phyloP scores from a whole-genome alignment of 2,888 invertebrate species.

The Lithophane ornitopus region DNA sequence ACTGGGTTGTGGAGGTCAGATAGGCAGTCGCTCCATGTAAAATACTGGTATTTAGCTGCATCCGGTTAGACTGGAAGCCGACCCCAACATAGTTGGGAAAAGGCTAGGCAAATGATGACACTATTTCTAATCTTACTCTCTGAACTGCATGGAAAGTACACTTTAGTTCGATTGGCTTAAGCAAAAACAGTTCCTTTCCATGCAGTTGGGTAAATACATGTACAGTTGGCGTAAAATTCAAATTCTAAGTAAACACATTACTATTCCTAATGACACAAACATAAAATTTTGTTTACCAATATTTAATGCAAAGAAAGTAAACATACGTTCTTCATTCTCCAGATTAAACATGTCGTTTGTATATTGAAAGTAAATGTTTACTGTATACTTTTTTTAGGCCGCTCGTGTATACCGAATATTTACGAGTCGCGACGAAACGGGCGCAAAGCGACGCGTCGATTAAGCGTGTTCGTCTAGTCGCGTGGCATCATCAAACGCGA shows the following conservation, averaged over 20 bases:
- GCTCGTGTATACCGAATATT: slow-evolving; percentile 68
- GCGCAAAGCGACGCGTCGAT: slow-evolving; percentile 68
- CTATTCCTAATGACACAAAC: slow-evolving; percentile 52
- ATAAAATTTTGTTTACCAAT: slow-evolving; percentile 62
- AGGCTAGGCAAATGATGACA: too few species aligned
- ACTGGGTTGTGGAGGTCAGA: too few species aligned
- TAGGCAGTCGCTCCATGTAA: too few species aligned
- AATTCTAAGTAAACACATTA: slow-evolving; percentile 51
- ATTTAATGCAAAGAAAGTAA: slow-evolving; percentile 63
- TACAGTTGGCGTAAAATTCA: slow-evolving; percentile 25
- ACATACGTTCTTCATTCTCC: slow-evolving; percentile 69
- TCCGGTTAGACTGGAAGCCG: too few species aligned
- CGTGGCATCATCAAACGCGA: slow-evolving; percentile 46
- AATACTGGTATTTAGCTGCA: too few species aligned
- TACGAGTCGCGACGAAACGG: slow-evolving; percentile 60
- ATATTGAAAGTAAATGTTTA: slow-evolving; percentile 78
- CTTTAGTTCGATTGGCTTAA: too few species aligned
- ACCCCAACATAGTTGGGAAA: too few species aligned
- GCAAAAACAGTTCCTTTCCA: neutral
- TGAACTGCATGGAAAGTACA: too few species aligned
- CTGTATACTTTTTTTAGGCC: slow-evolving; percentile 69
- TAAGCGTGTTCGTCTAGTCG: slow-evolving; percentile 53
- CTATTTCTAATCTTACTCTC: neutral
- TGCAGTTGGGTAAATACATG: neutral
- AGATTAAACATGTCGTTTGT: slow-evolving; percentile 77